phyloP scores from a whole-genome alignment of 2,113 vertebrate species.

The Pelodiscus sinensis region DNA sequence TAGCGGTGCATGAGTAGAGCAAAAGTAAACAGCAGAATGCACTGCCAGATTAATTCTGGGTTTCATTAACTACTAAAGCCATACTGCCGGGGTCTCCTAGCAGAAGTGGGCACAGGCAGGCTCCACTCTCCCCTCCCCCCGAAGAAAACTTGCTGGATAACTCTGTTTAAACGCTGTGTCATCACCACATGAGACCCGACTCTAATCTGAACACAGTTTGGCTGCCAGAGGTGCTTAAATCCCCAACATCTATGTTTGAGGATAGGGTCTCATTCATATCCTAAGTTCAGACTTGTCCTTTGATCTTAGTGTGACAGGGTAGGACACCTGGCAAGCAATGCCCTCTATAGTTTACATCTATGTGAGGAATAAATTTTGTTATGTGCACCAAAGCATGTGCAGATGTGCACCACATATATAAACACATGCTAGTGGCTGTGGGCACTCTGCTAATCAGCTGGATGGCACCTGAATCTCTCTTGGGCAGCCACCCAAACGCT shows the following conservation, averaged over 20 bases:
- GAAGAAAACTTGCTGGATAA: not conserved
- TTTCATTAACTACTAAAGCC: conserved; percentile 13
- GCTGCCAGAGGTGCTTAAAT: not conserved
- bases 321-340: too few relatives aligned
- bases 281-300: rapidly evolving
- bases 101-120: not conserved
- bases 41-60: conserved; percentile 14
- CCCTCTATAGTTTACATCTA: too few relatives aligned
- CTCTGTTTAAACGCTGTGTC: not conserved
- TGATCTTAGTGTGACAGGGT: not conserved
- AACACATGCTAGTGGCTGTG: too few relatives aligned
- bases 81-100: not conserved
- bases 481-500: too few relatives aligned
- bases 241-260: not conserved
- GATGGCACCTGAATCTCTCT: too few relatives aligned
- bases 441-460: too few relatives aligned
- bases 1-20: conserved; percentile 23
- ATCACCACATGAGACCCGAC: rapidly evolving
- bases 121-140: not conserved
- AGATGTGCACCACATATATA: too few relatives aligned
- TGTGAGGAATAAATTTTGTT: too few relatives aligned
- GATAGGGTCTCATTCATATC: rapidly evolving
- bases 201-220: rapidly evolving
- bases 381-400: too few relatives aligned
- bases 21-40: conserved; percentile 42